Evolutionary conservation across 2,113 vertebrate genomes (phyloP).

Genomic region (Thymallus thymallus): DNA sequence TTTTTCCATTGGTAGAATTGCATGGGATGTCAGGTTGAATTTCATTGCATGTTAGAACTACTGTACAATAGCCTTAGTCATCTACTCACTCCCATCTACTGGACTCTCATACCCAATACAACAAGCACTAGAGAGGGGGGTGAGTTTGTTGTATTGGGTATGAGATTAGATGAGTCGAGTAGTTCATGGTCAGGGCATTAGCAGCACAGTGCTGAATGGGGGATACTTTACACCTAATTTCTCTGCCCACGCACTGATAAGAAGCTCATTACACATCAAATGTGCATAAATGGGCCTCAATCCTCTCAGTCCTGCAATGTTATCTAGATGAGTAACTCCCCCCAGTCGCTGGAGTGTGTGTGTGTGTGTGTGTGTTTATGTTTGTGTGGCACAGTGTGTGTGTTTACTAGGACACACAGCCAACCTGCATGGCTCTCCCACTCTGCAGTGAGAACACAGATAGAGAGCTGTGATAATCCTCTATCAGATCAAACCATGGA

Average conservation of each 20-base stretch:
- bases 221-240: slow-evolving; percentile 68
- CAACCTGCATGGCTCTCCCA: neutral
- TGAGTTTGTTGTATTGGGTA: slow-evolving; percentile 7
- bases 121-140: no score
- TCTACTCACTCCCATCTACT: no score
- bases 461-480: slow-evolving; percentile 70
- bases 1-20: no score
- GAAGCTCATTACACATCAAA: slow-evolving; percentile 68
- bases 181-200: slow-evolving; percentile 56
- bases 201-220: slow-evolving; percentile 40
- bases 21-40: no score
- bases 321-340: slow-evolving; percentile 64
- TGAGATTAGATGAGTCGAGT: slow-evolving; percentile 28
- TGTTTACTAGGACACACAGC: neutral
- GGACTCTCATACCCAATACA: no score
- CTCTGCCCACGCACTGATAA: slow-evolving; percentile 69
- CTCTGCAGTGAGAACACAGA: slow-evolving; percentile 44
- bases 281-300: slow-evolving; percentile 70
- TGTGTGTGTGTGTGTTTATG: no score
- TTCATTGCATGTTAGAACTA: no score
- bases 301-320: slow-evolving; percentile 41
- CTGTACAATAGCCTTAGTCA: no score
- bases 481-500: slow-evolving; percentile 63
- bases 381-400: slow-evolving; percentile 1
- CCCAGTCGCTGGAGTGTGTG: slow-evolving; percentile 29